Conservation (phyloP, 2,888 invertebrate genomes). For the Merodon equestris region DNA sequence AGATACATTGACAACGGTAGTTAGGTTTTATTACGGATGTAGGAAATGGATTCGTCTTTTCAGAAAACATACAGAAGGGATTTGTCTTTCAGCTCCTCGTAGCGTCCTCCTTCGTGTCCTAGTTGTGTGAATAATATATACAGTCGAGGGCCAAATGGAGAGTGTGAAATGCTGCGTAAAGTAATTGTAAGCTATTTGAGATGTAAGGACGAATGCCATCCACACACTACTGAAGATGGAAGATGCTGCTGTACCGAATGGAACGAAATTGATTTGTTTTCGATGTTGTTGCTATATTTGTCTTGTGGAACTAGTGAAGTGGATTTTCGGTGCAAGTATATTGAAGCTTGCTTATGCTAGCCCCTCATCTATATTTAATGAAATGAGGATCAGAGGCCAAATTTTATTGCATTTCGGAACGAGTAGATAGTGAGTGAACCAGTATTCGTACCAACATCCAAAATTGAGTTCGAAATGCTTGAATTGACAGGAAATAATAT, state of each 20-base stretch:
- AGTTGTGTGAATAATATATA: conserved; percentile 41
- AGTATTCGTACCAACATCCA: no score
- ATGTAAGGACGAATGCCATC: conserved; percentile 28
- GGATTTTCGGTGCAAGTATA: conserved; percentile 3
- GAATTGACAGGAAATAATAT: no score
- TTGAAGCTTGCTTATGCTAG: not conserved
- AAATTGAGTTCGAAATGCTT: no score
- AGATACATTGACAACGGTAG: conserved; percentile 46
- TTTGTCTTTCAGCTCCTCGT: conserved; percentile 1
- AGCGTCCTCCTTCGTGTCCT: no score
- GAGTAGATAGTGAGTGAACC: no score
- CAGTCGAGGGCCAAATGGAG: conserved; percentile 14
- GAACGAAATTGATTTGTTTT: conserved; percentile 40
- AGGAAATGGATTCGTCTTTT: conserved; percentile 47
- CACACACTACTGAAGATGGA: not conserved
- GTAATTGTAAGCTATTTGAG: conserved; percentile 61
- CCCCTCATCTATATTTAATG: conserved; percentile 22
- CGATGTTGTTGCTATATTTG: conserved; percentile 19
- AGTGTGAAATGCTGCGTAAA: conserved; percentile 48
- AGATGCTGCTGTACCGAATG: conserved; percentile 32
- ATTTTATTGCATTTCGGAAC: no score
- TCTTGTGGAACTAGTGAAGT: not conserved
- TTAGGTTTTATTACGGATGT: conserved; percentile 48
- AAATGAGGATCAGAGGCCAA: no score
- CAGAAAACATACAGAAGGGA: conserved; percentile 3